Percentiles rank a stretch among this genome's conserved stretches.
Evolutionary conservation across 2,888 invertebrate genomes (phyloP).

Genomic region (Empis stercorea): DNA sequence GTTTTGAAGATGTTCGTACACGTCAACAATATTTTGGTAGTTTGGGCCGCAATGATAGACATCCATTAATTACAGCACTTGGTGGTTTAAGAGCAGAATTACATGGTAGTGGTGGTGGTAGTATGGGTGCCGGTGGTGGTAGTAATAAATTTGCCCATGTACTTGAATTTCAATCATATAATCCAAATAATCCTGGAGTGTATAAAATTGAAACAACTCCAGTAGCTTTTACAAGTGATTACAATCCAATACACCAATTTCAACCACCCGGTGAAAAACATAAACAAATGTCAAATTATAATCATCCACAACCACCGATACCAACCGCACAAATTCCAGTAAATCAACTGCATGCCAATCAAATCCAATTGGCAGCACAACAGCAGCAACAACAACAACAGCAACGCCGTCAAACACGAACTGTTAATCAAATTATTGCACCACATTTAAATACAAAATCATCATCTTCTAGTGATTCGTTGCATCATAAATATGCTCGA

Average conservation of each 20-base stretch:
- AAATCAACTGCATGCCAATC: slow-evolving; percentile 7
- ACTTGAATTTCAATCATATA: slow-evolving; percentile 36
- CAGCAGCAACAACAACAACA: slow-evolving; percentile 12
- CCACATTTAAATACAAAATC: slow-evolving; percentile 28
- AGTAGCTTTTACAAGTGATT: slow-evolving; percentile 35
- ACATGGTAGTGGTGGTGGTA: background rate
- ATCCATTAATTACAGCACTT: slow-evolving; percentile 9
- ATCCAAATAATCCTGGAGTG: slow-evolving; percentile 36
- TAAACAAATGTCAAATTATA: background rate
- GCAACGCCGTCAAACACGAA: slow-evolving; percentile 8
- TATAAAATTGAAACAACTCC: slow-evolving; percentile 37
- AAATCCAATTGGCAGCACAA: slow-evolving; percentile 9
- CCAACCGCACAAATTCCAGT: slow-evolving; percentile 12
- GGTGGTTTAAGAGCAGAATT: slow-evolving; percentile 12
- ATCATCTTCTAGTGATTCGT: slow-evolving; percentile 36
- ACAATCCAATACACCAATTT: slow-evolving; percentile 33
- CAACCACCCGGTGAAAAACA: slow-evolving; percentile 15
- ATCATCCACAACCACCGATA: slow-evolving; percentile 6
- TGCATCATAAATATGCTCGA: slow-evolving; percentile 18
- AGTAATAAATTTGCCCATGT: slow-evolving; percentile 24
- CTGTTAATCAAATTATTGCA: slow-evolving; percentile 1
- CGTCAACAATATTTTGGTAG: slow-evolving; percentile 14
- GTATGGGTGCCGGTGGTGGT: background rate
- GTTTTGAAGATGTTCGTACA: slow-evolving; percentile 14
- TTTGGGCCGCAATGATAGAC: slow-evolving; percentile 9